Evolutionary conservation across 2,113 vertebrate genomes (phyloP).

Genomic region (Benitochromis conjunctus): DNA sequence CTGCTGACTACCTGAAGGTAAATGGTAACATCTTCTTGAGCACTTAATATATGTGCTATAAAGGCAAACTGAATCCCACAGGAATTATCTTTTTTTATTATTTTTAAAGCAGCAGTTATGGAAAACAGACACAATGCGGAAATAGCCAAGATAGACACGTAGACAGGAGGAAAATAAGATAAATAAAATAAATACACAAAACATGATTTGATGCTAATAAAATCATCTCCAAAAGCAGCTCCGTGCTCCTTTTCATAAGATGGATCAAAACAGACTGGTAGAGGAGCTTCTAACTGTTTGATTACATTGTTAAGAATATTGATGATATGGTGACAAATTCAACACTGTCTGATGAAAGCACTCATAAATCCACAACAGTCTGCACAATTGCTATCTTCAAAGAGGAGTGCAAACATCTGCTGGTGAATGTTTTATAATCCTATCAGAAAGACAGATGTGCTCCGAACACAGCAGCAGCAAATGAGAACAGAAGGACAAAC

Average conservation of each 20-base stretch:
- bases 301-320: constrained; percentile 52
- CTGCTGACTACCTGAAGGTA: constrained; percentile 23
- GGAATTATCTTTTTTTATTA: not conserved
- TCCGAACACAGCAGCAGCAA: constrained; percentile 31
- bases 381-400: constrained; percentile 49
- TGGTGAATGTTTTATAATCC: constrained; percentile 63
- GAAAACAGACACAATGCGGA: not conserved
- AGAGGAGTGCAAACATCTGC: constrained; percentile 57
- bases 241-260: not conserved
- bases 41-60: not conserved
- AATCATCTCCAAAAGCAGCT: not conserved
- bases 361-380: constrained; percentile 51
- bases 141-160: not conserved
- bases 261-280: constrained; percentile 12
- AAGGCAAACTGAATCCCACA: not conserved
- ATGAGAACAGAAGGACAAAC: constrained; percentile 25
- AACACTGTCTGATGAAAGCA: constrained; percentile 39
- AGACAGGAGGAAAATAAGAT: not conserved
- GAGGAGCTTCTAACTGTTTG: constrained; percentile 23
- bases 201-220: not conserved
- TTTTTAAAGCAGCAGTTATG: not conserved
- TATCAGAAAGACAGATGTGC: constrained; percentile 68
- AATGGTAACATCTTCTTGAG: constrained; percentile 38
- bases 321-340: constrained; percentile 51
- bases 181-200: not conserved